phyloP scores from a whole-genome alignment of 1,140 invertebrate genomes.

The Drosophila gunungcola region DNA sequence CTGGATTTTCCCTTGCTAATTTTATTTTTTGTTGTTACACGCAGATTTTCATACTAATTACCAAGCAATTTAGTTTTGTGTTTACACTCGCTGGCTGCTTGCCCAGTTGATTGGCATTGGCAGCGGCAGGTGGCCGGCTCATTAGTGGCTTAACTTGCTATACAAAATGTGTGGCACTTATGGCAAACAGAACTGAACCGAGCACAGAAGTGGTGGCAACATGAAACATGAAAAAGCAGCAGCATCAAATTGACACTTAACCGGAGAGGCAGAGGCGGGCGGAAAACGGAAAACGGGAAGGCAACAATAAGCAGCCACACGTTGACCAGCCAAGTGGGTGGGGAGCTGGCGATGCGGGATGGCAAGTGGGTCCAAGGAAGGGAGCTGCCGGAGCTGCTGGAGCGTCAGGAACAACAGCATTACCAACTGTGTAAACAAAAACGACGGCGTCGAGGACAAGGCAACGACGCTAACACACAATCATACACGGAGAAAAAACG shows the following conservation, averaged over 20 bases:
- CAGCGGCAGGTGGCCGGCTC: constrained; percentile 80
- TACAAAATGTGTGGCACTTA: constrained; percentile 82
- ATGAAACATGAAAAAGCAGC: constrained; percentile 79
- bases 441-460: constrained; percentile 50
- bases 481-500: constrained; percentile 4
- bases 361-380: constrained; percentile 19
- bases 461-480: constrained; percentile 16
- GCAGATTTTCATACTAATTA: constrained; percentile 82
- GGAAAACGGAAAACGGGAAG: constrained; percentile 2
- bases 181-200: constrained; percentile 56
- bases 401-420: constrained; percentile 50
- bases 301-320: constrained; percentile 71
- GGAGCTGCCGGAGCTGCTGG: constrained; percentile 43
- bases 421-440: constrained; percentile 72
- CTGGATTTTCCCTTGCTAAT: constrained; percentile 15
- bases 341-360: neutral
- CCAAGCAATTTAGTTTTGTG: constrained; percentile 82
- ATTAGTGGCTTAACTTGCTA: constrained; percentile 81
- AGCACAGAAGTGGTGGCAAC: constrained; percentile 48
- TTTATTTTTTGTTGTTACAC: constrained; percentile 44
- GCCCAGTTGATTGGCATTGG: constrained; percentile 62
- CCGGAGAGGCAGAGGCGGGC: constrained; percentile 7
- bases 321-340: constrained; percentile 62
- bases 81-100: constrained; percentile 61
- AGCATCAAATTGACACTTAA: constrained; percentile 82